A percentile compares a stretch with the other conserved stretches of the same genome.
Evolutionary conservation across 2,797 vertebrate genomes (phyloP).

Genomic region (Tauraco hartlaubi): DNA sequence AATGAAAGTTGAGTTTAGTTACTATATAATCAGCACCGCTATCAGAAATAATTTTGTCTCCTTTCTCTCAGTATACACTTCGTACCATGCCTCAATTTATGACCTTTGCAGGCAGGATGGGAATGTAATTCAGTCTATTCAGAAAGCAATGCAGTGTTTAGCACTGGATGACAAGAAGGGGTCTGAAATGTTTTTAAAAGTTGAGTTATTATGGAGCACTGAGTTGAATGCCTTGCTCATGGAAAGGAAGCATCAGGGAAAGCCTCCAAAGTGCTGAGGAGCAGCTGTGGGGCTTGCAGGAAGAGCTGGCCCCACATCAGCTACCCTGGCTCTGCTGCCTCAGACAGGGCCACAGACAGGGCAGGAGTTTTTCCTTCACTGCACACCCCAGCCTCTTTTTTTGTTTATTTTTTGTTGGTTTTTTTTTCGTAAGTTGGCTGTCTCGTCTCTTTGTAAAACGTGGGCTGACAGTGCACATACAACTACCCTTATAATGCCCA

Average conservation of each 20-base stretch:
- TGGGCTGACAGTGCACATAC: neutral
- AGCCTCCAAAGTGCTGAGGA: neutral
- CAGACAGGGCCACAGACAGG: neutral
- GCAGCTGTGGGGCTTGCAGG: neutral
- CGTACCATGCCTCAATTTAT: neutral
- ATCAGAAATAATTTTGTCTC: neutral
- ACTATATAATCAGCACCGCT: neutral
- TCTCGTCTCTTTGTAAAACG: neutral
- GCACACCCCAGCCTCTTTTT: neutral
- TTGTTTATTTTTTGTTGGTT: neutral
- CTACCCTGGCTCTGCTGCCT: neutral
- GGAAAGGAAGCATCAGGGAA: neutral
- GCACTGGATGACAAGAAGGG: neutral
- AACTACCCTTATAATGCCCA: neutral
- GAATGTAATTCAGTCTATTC: neutral
- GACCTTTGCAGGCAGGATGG: neutral
- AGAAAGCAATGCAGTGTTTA: neutral
- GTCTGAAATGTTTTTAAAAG: neutral
- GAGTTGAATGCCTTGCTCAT: neutral
- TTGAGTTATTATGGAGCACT: neutral
- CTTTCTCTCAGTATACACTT: neutral
- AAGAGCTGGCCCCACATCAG: rapidly evolving
- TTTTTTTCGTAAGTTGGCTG: neutral
- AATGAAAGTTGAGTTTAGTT: slow-evolving; percentile 35
- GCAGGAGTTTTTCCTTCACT: neutral